These are phyloP conservation scores for Periphyllus acericola DNA, from an alignment of 2,888 invertebrate species.

Conservation along the genomic window DNA sequence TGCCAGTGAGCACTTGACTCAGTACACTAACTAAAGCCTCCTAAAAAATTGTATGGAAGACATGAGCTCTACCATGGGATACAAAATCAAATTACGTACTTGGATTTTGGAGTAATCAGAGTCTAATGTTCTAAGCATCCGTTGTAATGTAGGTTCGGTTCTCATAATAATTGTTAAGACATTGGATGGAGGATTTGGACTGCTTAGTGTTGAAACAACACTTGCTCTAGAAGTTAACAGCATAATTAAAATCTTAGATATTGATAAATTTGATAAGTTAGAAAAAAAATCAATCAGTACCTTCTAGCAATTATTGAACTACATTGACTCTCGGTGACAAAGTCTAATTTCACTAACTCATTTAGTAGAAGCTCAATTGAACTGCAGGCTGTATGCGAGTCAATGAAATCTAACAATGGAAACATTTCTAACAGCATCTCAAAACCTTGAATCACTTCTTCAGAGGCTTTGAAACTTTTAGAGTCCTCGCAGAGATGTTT, in stretches of 20 bases:
- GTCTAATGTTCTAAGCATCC: conserved; percentile 89
- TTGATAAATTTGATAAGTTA: neutral
- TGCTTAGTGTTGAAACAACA: conserved; percentile 55
- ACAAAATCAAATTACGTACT: conserved; percentile 65
- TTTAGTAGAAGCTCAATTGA: conserved; percentile 84
- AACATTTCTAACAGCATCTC: conserved; percentile 86
- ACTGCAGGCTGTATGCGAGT: conserved; percentile 88
- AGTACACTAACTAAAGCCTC: conserved; percentile 86
- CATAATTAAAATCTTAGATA: neutral
- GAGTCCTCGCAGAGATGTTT: conserved; percentile 67
- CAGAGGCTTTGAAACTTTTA: conserved; percentile 64
- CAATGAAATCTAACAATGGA: conserved; percentile 87
- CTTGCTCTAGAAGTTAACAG: conserved; percentile 45
- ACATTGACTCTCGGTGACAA: conserved; percentile 80
- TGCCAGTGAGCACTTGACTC: conserved; percentile 88
- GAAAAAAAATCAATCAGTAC: neutral
- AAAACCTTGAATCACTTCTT: conserved; percentile 84
- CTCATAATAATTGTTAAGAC: conserved; percentile 60
- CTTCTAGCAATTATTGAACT: conserved; percentile 52
- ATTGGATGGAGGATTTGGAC: conserved; percentile 55
- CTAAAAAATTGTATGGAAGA: conserved; percentile 68
- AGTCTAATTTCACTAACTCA: conserved; percentile 81
- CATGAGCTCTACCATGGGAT: neutral
- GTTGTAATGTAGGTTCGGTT: conserved; percentile 81
- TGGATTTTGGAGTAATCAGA: conserved; percentile 89